A percentile compares a stretch with the other conserved stretches of the same genome.
Conservation (phyloP, 1,140 invertebrate genomes). For the Ostrea edulis region DNA sequence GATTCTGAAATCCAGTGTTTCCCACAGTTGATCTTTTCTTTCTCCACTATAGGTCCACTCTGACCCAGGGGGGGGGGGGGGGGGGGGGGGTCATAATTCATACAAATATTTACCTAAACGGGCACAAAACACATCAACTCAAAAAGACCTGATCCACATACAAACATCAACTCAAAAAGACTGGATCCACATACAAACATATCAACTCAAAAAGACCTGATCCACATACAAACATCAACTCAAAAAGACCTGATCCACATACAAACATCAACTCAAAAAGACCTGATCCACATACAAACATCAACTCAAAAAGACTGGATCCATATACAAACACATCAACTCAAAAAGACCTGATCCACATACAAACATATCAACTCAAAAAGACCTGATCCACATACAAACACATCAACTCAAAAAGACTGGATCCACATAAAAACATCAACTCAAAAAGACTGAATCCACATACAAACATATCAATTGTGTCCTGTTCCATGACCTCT, state of each 20-base stretch:
- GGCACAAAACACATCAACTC: no score
- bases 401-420: not conserved
- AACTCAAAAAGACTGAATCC: no score
- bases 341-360: not conserved
- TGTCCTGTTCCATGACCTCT: slow-evolving; percentile 66
- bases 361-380: slow-evolving; percentile 22
- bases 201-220: not conserved
- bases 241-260: not conserved
- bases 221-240: not conserved
- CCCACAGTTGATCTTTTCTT: no score
- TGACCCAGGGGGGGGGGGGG: no score
- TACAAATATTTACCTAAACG: no score
- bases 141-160: not conserved
- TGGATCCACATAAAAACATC: not conserved
- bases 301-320: not conserved
- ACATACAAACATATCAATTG: slow-evolving; percentile 37
- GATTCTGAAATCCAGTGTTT: no score
- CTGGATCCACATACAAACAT: not conserved
- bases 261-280: not conserved
- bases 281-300: not conserved
- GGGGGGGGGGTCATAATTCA: no score
- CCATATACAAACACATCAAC: slow-evolving; percentile 20
- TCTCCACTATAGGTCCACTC: no score
- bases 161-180: not conserved
- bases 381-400: not conserved